phyloP scores from a whole-genome alignment of 1,140 invertebrate species.

The Macrobrachium nipponense region DNA sequence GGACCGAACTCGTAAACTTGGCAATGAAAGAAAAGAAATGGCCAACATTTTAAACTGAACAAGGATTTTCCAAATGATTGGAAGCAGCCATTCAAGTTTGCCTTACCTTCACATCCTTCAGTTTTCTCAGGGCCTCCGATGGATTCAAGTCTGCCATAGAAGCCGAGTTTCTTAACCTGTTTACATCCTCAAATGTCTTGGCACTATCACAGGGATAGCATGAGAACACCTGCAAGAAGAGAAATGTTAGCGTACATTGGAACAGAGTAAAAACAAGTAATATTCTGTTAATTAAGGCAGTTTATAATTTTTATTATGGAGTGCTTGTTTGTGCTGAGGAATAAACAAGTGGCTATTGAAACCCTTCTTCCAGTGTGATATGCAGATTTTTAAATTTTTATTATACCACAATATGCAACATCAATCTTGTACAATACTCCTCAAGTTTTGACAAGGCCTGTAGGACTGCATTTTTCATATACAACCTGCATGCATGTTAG shows the following conservation, averaged over 20 bases:
- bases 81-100: background rate
- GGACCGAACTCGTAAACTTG: too few relatives aligned
- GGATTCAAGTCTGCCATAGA: slow-evolving; percentile 47
- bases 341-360: slow-evolving; percentile 1
- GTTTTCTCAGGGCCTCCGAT: slow-evolving; percentile 26
- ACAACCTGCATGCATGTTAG: too few relatives aligned
- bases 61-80: background rate
- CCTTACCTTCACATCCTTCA: slow-evolving; percentile 47
- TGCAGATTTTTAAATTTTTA: background rate
- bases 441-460: too few relatives aligned
- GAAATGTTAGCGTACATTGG: background rate
- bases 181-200: slow-evolving; percentile 47
- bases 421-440: too few relatives aligned
- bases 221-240: slow-evolving; percentile 42
- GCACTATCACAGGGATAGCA: slow-evolving; percentile 53
- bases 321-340: slow-evolving; percentile 1
- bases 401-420: too few relatives aligned
- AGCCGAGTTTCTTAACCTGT: background rate
- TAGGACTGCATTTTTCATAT: too few relatives aligned
- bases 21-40: background rate
- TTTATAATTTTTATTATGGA: slow-evolving; percentile 20
- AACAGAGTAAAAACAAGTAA: slow-evolving; percentile 21
- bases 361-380: background rate
- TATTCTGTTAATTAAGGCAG: slow-evolving; percentile 66
- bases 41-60: background rate